phyloP scores from a whole-genome alignment of 2,113 vertebrate genomes.

The Corvus cornix region DNA sequence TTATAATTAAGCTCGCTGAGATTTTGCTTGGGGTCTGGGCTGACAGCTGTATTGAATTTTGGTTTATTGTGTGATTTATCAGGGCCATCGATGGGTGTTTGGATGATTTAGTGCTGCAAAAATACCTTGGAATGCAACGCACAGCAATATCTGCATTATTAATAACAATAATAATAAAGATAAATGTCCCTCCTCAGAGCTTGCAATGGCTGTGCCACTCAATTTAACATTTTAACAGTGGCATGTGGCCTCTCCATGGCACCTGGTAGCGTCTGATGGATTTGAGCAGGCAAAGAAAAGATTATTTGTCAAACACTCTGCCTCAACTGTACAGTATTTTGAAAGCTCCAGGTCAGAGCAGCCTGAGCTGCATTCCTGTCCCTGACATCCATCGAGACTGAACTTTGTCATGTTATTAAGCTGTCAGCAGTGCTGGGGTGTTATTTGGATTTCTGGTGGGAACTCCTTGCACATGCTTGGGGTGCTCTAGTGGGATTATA shows the following conservation, averaged over 20 bases:
- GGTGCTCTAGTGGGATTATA: conserved; percentile 79
- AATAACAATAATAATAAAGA: conserved; percentile 82
- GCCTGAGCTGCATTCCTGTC: conserved; percentile 76
- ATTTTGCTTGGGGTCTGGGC: conserved; percentile 42
- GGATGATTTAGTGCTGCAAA: conserved; percentile 75
- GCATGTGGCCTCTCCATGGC: conserved; percentile 79
- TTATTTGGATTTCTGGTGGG: conserved; percentile 84
- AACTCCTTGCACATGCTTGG: conserved; percentile 78
- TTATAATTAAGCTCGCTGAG: conserved; percentile 54
- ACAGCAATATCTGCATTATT: conserved; percentile 78
- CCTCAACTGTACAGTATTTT: conserved; percentile 57
- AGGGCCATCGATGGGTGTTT: conserved; percentile 55
- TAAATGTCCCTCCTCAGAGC: conserved; percentile 78
- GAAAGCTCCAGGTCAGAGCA: conserved; percentile 75
- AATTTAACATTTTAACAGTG: conserved; percentile 85
- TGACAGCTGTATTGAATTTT: conserved; percentile 80
- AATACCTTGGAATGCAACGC: conserved; percentile 75
- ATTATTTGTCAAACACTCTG: conserved; percentile 79
- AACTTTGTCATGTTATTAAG: conserved; percentile 88
- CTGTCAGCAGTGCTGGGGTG: conserved; percentile 78
- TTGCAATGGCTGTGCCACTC: conserved; percentile 77
- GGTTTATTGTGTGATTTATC: conserved; percentile 76
- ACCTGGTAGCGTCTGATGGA: conserved; percentile 76
- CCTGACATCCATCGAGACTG: conserved; percentile 77
- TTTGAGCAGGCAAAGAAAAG: conserved; percentile 78